Percentiles rank a stretch among this genome's conserved stretches.
Evolutionary conservation across 1,140 invertebrate genomes (phyloP).

Genomic region (Plodia interpunctella): DNA sequence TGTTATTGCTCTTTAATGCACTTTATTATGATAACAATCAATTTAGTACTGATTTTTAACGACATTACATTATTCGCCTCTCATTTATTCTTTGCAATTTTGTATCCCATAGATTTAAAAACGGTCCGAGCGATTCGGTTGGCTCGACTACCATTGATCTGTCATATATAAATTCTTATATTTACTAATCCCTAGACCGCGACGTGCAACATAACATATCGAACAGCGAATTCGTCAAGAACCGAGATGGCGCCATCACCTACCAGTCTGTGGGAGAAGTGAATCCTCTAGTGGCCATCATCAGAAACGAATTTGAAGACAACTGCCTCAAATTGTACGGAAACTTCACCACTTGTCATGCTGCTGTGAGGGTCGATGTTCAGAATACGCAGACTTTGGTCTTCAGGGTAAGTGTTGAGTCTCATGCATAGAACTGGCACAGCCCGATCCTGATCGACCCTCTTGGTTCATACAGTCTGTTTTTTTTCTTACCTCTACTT

Average conservation of each 20-base stretch:
- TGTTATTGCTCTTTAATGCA: too few species aligned
- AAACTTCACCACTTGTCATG: slow-evolving; percentile 94
- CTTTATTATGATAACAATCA: too few species aligned
- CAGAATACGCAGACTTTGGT: slow-evolving; percentile 95
- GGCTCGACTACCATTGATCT: neutral
- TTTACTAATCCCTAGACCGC: slow-evolving; percentile 82
- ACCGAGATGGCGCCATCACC: slow-evolving; percentile 91
- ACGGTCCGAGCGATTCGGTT: too few species aligned
- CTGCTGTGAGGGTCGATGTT: slow-evolving; percentile 91
- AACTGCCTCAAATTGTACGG: slow-evolving; percentile 96
- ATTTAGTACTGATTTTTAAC: too few species aligned
- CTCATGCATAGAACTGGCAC: neutral
- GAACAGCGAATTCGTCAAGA: slow-evolving; percentile 88
- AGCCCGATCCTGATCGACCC: too few species aligned
- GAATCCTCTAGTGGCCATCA: slow-evolving; percentile 93
- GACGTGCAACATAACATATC: slow-evolving; percentile 95
- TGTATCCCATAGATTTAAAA: too few species aligned
- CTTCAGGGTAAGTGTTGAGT: slow-evolving; percentile 82
- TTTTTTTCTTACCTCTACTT: too few species aligned
- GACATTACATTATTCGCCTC: too few species aligned
- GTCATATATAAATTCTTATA: neutral
- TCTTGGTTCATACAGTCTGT: too few species aligned
- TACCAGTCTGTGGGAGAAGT: slow-evolving; percentile 96
- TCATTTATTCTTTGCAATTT: too few species aligned
- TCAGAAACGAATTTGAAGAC: slow-evolving; percentile 89